Evolutionary conservation across 2,113 vertebrate genomes (phyloP).

Genomic region (Trachemys scripta): DNA sequence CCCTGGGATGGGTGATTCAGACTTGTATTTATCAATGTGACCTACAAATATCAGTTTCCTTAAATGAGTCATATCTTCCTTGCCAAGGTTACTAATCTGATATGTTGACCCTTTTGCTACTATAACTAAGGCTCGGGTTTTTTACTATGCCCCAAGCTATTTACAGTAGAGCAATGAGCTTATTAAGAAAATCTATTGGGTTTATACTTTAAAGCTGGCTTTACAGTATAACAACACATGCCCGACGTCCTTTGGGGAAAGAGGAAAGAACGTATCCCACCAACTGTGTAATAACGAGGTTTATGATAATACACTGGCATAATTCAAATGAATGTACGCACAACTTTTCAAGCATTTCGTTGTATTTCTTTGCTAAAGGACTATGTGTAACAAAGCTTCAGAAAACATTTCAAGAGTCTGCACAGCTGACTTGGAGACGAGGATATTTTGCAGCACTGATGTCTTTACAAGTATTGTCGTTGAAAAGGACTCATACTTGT

Average conservation of each 20-base stretch:
- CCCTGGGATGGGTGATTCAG: background rate
- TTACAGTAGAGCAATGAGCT: conserved; percentile 44
- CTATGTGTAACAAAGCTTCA: background rate
- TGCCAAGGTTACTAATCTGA: conserved; percentile 39
- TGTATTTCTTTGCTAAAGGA: conserved; percentile 27
- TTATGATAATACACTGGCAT: background rate
- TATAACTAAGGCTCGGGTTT: background rate
- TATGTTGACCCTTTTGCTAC: background rate
- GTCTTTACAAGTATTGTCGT: conserved; percentile 8
- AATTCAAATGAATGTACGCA: background rate
- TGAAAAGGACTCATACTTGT: conserved; percentile 13
- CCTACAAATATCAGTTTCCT: conserved; percentile 50
- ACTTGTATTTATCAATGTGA: conserved; percentile 21
- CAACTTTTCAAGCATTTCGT: background rate
- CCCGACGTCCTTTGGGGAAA: conserved; percentile 31
- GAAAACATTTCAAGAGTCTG: background rate
- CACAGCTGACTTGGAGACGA: background rate
- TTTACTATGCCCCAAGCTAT: conserved; percentile 30
- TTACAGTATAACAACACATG: conserved; percentile 31
- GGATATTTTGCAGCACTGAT: conserved; percentile 34
- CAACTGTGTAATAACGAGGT: background rate
- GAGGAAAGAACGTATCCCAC: conserved; percentile 27
- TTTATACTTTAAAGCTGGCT: conserved; percentile 57
- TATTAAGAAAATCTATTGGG: conserved; percentile 38
- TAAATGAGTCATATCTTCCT: conserved; percentile 46